Base-by-base conservation (phyloP, 2,113 vertebrate species). In the Vombatus ursinus region DNA sequence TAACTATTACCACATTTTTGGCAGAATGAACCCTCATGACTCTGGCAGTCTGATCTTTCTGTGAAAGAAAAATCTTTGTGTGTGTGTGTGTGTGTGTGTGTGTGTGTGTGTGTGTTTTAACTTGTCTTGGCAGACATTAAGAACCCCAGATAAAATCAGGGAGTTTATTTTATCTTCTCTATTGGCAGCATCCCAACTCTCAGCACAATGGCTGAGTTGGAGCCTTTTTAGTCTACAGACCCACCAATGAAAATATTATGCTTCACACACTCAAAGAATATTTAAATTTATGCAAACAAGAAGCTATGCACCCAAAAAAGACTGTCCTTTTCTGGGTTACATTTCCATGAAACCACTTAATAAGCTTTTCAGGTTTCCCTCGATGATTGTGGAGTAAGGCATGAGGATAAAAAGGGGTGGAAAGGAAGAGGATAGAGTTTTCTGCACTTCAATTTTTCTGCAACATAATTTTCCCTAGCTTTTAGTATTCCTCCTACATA, bases 401-500 rank as follows among this genome's bases (percentile, higher is more conserved):
- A 61, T 68, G 68, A n/a, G 68, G 19, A 68, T 37, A 6, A 44
- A 84, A 44, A 44, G 68, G n/a, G 19, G n/a, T n/a, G 6, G 8
- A 44, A 44, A 23, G 19, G n/a, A 84, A 84, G 68, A 84, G 37
- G 96, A 96, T 77, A 57, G 94, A 53, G 91, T 96, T 97, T 98
- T 98, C 84, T 95, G 91, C 94, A 95, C 92, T 92, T 95, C 77
- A 52, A 91, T 98, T 84, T 97, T 95, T 94, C 93, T 95, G 19
- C 89, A 95, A 95, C 89, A 97, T 91, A 97, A 97, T 94, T 52
- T 97, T 97, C 97, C 96, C 97, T 97, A 96, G 97, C 96, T 97
- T 93, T 97, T 96, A 97, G 95, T 94, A 97, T 84, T 97, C 96
- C 97, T 98, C 98, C 98, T 96, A 97, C 97, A 96, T 96, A 97